These are phyloP conservation scores for Bambusicola thoracicus DNA, from an alignment of 2,113 vertebrate species.

Conservation along the genomic window DNA sequence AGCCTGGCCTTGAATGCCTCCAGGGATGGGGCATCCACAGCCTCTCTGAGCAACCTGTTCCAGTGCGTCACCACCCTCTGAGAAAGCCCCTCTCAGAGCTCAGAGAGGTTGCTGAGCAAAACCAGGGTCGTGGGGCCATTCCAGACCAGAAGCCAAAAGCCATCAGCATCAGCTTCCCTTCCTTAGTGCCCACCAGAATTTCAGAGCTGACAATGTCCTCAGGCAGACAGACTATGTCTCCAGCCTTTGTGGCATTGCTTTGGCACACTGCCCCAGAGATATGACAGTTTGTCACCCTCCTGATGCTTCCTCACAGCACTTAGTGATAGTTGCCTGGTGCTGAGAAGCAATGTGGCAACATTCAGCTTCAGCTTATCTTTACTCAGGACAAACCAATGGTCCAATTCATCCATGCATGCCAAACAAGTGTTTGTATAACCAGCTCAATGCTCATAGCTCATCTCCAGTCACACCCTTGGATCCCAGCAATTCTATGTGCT, in stretches of 20 bases:
- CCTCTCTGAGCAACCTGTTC: no score
- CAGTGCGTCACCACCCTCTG: no score
- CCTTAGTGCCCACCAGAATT: not conserved
- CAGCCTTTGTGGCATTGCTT: not conserved
- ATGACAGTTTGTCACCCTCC: not conserved
- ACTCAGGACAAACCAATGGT: rapidly evolving
- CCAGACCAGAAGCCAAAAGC: not conserved
- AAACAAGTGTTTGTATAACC: not conserved
- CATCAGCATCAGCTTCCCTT: not conserved
- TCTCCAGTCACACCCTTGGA: conserved; percentile 50
- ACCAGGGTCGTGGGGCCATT: not conserved
- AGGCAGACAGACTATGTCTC: not conserved
- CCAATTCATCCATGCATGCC: not conserved
- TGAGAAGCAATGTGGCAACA: rapidly evolving
- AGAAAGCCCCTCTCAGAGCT: no score
- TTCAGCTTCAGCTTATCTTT: rapidly evolving
- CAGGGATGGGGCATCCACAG: no score
- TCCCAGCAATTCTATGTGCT: not conserved
- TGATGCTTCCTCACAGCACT: rapidly evolving
- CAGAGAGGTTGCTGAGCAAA: not conserved
- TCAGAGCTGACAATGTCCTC: not conserved
- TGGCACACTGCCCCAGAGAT: not conserved
- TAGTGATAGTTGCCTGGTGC: rapidly evolving
- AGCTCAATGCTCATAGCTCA: not conserved
- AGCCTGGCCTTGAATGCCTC: no score